A percentile compares a stretch with the other conserved stretches of the same genome.
phyloP scores from a whole-genome alignment of 1,140 invertebrate species.

The Uloborus diversus region DNA sequence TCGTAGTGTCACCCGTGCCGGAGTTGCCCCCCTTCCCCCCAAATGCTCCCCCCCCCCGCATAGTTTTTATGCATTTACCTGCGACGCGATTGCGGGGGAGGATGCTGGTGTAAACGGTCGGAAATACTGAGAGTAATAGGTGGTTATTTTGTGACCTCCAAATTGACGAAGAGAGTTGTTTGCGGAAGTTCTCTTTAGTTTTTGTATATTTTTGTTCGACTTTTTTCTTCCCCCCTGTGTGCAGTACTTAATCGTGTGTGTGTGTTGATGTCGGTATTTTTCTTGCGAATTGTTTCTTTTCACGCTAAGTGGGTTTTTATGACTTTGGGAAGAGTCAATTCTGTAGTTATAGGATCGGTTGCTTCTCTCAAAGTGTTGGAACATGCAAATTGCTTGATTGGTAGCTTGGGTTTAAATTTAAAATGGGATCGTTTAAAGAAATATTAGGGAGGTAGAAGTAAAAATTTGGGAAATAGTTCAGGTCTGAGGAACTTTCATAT shows the following conservation, averaged over 20 bases:
- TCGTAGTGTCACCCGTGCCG: slow-evolving; percentile 38
- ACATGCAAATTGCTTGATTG: no score
- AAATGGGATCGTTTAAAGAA: no score
- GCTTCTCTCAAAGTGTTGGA: no score
- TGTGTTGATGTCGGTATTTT: background rate
- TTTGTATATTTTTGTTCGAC: background rate
- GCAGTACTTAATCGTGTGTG: background rate
- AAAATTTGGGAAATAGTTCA: no score
- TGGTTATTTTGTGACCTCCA: slow-evolving; percentile 49
- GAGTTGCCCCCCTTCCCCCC: slow-evolving; percentile 14
- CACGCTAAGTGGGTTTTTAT: background rate
- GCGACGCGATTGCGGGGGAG: slow-evolving; percentile 12
- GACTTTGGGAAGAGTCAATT: no score
- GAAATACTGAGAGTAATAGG: slow-evolving; percentile 42
- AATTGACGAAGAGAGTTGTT: slow-evolving; percentile 41
- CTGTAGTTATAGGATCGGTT: no score
- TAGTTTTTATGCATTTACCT: slow-evolving; percentile 11
- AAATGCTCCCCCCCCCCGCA: background rate
- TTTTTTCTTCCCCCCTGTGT: background rate
- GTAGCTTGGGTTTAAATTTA: no score
- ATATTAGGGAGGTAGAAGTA: no score
- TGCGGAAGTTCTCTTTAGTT: slow-evolving; percentile 32
- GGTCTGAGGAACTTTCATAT: no score
- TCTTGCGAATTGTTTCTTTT: background rate
- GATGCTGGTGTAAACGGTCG: slow-evolving; percentile 14